Evolutionary conservation across 2,888 invertebrate genomes (phyloP), one percentile per base, ranked within the genome.

Genomic region (Scaptomyza flava): DNA sequence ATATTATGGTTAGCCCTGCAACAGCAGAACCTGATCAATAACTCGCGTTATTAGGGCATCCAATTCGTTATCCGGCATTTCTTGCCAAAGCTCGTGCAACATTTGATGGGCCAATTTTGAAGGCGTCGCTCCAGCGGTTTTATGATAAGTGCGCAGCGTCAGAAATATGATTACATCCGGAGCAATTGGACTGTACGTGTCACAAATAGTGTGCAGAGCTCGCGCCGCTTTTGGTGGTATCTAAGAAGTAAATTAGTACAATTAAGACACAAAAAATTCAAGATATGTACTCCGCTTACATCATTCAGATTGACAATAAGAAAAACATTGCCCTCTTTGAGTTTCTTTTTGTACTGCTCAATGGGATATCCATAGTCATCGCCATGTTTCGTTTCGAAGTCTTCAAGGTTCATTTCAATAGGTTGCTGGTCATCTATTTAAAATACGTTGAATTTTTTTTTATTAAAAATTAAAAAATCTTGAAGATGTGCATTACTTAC

Each of bases 161-260:
- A 93, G 79, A 73, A 93, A 92, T 45, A 93, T 93, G 20, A 93
- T 86, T 6, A 91, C 91, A 61, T 91, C 89, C 20, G 82, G 67
- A 0, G 91, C 90, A 20, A 93, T 81, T 9, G 94, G 94, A 59
- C 89, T 92, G 46, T 92, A 70, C 31, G 92, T 93, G 77, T 94
- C 94, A 74, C 94, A 94, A 72, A 94, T 92, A 60, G 92, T 89
- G 77, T 94, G 94, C 72, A 94, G 92, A 3, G 93, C 93, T 77
- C 91, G 92, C 2, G 91, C 92, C 3, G 88, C 77, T 51, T 76
- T 65, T 0, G 87, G 72, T 1, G 91, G 87, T 51, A 91, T 89
- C 92, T 91, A 4, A 14, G 2, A 12, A 30, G 11, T 3, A n/a
- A 17, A 31, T 27, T 6, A 9, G 41, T 11, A 8, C 9, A 34